Evolutionary conservation across 1,140 invertebrate species (phyloP).

Genomic region (Drosophila dunni): DNA sequence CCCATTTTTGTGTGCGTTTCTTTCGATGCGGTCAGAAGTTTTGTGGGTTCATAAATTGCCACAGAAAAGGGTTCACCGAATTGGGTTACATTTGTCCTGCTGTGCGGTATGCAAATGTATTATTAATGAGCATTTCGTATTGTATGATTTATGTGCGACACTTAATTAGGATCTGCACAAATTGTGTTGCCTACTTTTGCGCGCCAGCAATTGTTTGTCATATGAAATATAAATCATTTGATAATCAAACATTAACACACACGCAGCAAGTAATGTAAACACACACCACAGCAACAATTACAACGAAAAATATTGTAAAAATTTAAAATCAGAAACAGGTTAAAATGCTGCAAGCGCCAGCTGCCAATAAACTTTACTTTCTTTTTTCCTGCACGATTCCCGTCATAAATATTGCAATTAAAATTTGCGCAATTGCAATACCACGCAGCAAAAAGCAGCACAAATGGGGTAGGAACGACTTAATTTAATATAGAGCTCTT

Average conservation of each 20-base stretch:
- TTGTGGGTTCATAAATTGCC: slow-evolving; percentile 66
- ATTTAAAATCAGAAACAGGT: slow-evolving; percentile 24
- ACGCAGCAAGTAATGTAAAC: too few relatives aligned
- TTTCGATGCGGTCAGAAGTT: slow-evolving; percentile 36
- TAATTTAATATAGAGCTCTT: too few relatives aligned
- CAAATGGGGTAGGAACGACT: neutral
- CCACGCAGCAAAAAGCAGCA: neutral
- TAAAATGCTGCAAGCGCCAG: slow-evolving; percentile 10
- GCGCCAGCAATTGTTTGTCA: slow-evolving; percentile 1
- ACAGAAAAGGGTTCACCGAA: slow-evolving; percentile 52
- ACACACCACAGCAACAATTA: neutral
- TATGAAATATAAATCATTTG: slow-evolving; percentile 51
- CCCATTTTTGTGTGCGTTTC: slow-evolving; percentile 39
- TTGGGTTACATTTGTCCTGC: slow-evolving; percentile 56
- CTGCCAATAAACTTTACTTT: slow-evolving; percentile 6
- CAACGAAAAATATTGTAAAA: slow-evolving; percentile 10
- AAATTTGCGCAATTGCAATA: slow-evolving; percentile 33
- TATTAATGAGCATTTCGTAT: slow-evolving; percentile 70
- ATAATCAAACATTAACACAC: slow-evolving; percentile 43
- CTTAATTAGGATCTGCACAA: slow-evolving; percentile 72
- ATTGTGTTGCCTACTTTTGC: slow-evolving; percentile 44
- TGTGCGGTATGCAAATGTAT: slow-evolving; percentile 69
- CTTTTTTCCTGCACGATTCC: neutral
- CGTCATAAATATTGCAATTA: slow-evolving; percentile 50
- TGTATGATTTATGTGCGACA: slow-evolving; percentile 70